Evolutionary conservation across 2,888 invertebrate genomes (phyloP), one percentile per base, ranked within the genome.

Genomic region (Aphelenchoides bicaudatus): DNA sequence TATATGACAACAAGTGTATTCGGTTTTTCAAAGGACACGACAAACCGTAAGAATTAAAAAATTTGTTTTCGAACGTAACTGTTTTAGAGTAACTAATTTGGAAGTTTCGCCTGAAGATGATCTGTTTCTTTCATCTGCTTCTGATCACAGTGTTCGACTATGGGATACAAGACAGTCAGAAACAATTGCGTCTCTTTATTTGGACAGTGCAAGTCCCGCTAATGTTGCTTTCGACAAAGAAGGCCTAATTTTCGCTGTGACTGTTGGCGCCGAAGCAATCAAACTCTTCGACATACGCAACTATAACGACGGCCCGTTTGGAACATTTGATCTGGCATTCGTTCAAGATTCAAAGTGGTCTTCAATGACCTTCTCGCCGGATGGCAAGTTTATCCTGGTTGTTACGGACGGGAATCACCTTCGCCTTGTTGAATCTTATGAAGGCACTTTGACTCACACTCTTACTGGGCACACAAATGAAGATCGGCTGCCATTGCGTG

Each of bases 1-100:
- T 98, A 37, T 93, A 96, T 81, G 98, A 98, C 82, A 98, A 98
- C 83, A 98, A 98, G 82, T 98, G 96, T 81, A 88, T 98, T 63
- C 85, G 96, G 68, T 98, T 98, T 80, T 98, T 98, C 79, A 91
- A 91, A 6, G 93, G 93, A 0, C 93, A 93, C 79, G 89, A 90
- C 0, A 94, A 94, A 81, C 84, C 84, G 84, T 85, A 79, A 80
- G 82, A 46, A 52, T n/a, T n/a, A n/a, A n/a, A n/a, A n/a, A n/a
- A n/a, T n/a, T n/a, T 82, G 79, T 27, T 2, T 2, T 1, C n/a
- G n/a, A n/a, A n/a, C n/a, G n/a, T n/a, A n/a, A n/a, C n/a, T n/a
- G n/a, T n/a, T n/a, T n/a, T 54, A 71, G 84, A 82, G 98, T 98
- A 0, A 92, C 94, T 3, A 91, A 94, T 5, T 80, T 98, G 28